Percentiles rank a stretch among this genome's conserved stretches.
Conservation (phyloP, 1,140 invertebrate species). For the Tigriopus japonicus region DNA sequence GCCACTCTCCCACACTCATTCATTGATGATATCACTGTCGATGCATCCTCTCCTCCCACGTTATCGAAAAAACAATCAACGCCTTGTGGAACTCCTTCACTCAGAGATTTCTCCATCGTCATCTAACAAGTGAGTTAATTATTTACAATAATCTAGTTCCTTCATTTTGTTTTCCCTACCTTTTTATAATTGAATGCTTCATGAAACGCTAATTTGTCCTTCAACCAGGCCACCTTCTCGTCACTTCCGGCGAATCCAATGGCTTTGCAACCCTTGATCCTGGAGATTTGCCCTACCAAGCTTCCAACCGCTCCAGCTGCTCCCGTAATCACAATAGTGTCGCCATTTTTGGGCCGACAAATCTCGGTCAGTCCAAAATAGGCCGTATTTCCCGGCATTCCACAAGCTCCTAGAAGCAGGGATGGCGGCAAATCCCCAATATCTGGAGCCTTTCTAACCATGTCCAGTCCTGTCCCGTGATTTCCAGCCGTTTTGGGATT, state of each 20-base stretch:
- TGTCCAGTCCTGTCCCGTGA: neutral
- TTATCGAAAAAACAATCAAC: constrained; percentile 47
- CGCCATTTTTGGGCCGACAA: constrained; percentile 42
- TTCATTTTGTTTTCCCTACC: constrained; percentile 21
- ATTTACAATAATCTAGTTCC: neutral
- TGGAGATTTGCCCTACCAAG: constrained; percentile 49
- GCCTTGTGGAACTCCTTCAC: constrained; percentile 39
- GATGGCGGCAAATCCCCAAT: constrained; percentile 34
- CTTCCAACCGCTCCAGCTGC: constrained; percentile 42
- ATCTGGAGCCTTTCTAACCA: constrained; percentile 28
- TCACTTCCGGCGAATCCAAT: constrained; percentile 49
- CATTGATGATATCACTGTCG: constrained; percentile 15
- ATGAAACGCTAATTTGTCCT: constrained; percentile 43
- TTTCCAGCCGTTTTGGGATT: neutral
- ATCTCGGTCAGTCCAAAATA: constrained; percentile 48
- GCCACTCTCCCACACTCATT: constrained; percentile 14
- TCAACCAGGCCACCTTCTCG: constrained; percentile 45
- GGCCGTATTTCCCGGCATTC: constrained; percentile 40
- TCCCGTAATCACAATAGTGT: constrained; percentile 40
- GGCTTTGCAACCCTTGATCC: constrained; percentile 43
- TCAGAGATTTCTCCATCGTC: constrained; percentile 32
- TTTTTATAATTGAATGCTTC: constrained; percentile 49
- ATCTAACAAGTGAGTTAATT: constrained; percentile 5
- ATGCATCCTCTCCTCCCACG: constrained; percentile 17
- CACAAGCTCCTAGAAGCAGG: constrained; percentile 35